These are phyloP conservation scores for Amazonetta brasiliensis DNA, from an alignment of 2,797 vertebrate species.

Conservation along the genomic window DNA sequence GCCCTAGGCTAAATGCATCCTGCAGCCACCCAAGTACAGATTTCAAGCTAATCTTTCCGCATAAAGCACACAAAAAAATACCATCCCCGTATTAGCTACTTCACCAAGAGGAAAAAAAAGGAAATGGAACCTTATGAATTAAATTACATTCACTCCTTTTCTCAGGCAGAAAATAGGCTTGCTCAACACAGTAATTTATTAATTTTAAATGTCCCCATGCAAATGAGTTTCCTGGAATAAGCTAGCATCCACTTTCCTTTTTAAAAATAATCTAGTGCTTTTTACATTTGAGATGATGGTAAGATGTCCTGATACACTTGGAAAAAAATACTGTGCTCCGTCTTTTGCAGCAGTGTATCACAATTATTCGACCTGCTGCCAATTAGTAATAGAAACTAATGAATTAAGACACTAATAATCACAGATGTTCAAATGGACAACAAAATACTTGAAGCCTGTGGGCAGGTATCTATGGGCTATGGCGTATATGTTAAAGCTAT, in stretches of 20 bases:
- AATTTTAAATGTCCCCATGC: constrained; percentile 74
- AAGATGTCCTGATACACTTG: constrained; percentile 60
- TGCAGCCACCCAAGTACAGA: not conserved
- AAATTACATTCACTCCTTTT: constrained; percentile 55
- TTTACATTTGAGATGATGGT: constrained; percentile 65
- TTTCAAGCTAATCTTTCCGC: not conserved
- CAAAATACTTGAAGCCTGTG: constrained; percentile 71
- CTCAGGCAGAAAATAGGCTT: constrained; percentile 64
- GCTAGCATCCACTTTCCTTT: constrained; percentile 65
- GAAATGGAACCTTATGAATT: constrained; percentile 52
- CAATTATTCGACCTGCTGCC: constrained; percentile 72
- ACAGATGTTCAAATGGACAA: constrained; percentile 78
- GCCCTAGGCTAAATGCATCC: not conserved
- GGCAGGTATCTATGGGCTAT: constrained; percentile 66
- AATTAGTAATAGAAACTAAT: constrained; percentile 78
- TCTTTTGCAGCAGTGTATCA: constrained; percentile 58
- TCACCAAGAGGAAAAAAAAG: constrained; percentile 15
- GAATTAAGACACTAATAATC: constrained; percentile 78
- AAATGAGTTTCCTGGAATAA: constrained; percentile 71
- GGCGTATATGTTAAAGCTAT: constrained; percentile 41
- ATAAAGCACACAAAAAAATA: constrained; percentile 2
- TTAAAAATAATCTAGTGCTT: constrained; percentile 71
- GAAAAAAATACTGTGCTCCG: constrained; percentile 37
- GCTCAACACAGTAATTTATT: constrained; percentile 66
- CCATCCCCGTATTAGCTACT: constrained; percentile 13